phyloP scores from a whole-genome alignment of 2,113 vertebrate species.

The Emydocephalus ijimae region DNA sequence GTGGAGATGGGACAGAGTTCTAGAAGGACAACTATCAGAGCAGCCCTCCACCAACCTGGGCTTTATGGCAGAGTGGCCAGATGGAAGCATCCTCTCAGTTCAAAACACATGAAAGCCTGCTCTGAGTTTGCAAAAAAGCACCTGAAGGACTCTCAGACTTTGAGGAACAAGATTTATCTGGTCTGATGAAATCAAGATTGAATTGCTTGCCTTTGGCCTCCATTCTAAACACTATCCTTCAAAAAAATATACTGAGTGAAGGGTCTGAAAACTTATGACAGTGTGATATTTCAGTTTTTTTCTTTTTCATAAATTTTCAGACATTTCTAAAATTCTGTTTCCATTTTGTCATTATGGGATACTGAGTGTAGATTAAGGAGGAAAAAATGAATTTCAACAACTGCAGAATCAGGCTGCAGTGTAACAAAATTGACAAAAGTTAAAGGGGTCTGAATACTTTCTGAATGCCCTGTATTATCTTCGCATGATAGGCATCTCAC shows the following conservation, averaged over 20 bases:
- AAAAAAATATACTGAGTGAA: background rate
- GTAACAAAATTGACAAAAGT: background rate
- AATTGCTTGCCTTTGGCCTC: background rate
- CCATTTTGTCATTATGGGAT: background rate
- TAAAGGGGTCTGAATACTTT: background rate
- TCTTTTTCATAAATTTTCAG: background rate
- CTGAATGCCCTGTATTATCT: background rate
- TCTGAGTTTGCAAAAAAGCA: too few relatives aligned
- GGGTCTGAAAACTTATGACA: background rate
- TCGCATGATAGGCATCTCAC: background rate
- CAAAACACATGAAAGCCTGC: too few relatives aligned
- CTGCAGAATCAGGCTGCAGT: background rate
- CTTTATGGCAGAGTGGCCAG: too few relatives aligned
- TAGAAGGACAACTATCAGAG: too few relatives aligned
- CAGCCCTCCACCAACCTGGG: too few relatives aligned
- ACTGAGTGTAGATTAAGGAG: background rate
- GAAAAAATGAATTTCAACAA: background rate
- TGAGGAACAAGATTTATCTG: background rate
- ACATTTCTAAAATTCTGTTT: background rate
- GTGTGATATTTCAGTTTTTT: background rate
- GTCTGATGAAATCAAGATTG: background rate
- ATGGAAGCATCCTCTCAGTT: too few relatives aligned
- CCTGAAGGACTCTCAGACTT: background rate
- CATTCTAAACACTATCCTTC: background rate
- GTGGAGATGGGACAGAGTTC: too few relatives aligned